Evolutionary conservation across 1,140 invertebrate genomes (phyloP).

Genomic region (Polypedilum pembai): DNA sequence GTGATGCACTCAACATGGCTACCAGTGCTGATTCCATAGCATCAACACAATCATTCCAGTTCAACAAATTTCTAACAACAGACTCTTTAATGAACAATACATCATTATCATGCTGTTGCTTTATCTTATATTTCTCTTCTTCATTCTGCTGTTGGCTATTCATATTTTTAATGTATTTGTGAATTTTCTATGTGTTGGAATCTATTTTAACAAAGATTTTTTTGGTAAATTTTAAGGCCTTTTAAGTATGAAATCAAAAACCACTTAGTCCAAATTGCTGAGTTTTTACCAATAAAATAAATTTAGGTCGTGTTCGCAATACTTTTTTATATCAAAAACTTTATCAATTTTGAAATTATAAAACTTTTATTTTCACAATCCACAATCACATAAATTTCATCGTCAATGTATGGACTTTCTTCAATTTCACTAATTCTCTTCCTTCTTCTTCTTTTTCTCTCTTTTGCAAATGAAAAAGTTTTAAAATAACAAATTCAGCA

Average conservation of each 20-base stretch:
- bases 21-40: slow-evolving; percentile 36
- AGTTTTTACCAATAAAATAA: too few relatives aligned
- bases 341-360: too few relatives aligned
- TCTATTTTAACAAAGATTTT: too few relatives aligned
- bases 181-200: background rate
- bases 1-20: slow-evolving; percentile 29
- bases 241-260: too few relatives aligned
- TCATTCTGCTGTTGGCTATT: background rate
- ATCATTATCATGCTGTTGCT: slow-evolving; percentile 19
- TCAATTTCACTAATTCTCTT: too few relatives aligned
- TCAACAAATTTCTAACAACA: slow-evolving; percentile 20
- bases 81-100: slow-evolving; percentile 23
- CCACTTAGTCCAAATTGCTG: too few relatives aligned
- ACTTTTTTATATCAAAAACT: too few relatives aligned
- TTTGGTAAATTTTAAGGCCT: too few relatives aligned
- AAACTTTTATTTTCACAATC: too few relatives aligned
- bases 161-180: background rate
- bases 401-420: background rate
- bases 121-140: background rate
- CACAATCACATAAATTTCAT: too few relatives aligned
- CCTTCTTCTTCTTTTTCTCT: background rate
- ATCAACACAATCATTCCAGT: slow-evolving; percentile 29
- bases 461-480: background rate
- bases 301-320: too few relatives aligned
- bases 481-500: slow-evolving; percentile 22